Evolutionary conservation across 2,113 vertebrate genomes (phyloP).

Genomic region (Oryzias curvinotus): DNA sequence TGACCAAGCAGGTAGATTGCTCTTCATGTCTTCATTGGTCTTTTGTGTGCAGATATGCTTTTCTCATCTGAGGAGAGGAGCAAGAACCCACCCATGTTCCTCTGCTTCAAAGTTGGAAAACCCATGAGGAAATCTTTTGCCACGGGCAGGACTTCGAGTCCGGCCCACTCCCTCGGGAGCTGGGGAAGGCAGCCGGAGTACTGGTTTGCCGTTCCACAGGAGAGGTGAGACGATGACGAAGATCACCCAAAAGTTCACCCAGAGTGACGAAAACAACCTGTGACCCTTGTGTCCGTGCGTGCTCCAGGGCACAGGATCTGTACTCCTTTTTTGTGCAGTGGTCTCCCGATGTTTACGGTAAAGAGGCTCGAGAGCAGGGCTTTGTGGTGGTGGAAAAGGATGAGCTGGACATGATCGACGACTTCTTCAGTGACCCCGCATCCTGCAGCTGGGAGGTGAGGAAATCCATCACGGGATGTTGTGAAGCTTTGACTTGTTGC

Average conservation of each 20-base stretch:
- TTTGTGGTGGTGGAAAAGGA: constrained; percentile 98
- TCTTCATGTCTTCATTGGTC: not conserved
- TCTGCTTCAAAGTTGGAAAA: constrained; percentile 97
- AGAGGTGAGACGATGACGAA: constrained; percentile 78
- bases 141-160: constrained; percentile 74
- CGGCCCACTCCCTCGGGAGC: constrained; percentile 80
- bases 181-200: constrained; percentile 90
- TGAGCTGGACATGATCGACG: constrained; percentile 97
- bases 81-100: constrained; percentile 96
- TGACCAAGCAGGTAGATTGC: too few species aligned
- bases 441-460: constrained; percentile 98
- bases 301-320: constrained; percentile 90
- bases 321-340: constrained; percentile 97
- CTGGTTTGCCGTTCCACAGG: constrained; percentile 98
- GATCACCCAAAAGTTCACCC: not conserved
- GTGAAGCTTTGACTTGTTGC: not conserved
- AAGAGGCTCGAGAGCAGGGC: constrained; percentile 96
- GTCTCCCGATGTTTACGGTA: constrained; percentile 96
- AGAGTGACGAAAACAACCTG: not conserved
- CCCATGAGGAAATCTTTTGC: constrained; percentile 98
- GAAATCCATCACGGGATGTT: not conserved
- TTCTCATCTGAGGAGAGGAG: constrained; percentile 94
- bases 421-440: constrained; percentile 96
- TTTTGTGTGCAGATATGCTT: constrained; percentile 86
- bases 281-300: not conserved